Evolutionary conservation across 2,888 invertebrate genomes (phyloP).

Genomic region (Deilephila porcellus): DNA sequence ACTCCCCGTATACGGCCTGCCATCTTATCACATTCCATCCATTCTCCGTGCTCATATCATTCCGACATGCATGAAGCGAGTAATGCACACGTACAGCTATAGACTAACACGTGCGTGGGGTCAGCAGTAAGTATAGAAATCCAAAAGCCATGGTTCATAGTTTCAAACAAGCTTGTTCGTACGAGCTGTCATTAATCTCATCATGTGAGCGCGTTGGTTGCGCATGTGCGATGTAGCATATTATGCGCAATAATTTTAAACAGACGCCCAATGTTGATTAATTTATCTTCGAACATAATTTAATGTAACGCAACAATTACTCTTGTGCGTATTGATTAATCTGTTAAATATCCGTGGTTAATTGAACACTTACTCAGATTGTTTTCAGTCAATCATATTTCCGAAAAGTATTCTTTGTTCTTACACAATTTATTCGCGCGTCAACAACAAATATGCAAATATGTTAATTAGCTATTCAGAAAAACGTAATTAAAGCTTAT

Average conservation of each 20-base stretch:
- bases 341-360: conserved; percentile 30
- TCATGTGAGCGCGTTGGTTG: background rate
- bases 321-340: conserved; percentile 40
- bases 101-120: too few species aligned
- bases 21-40: too few species aligned
- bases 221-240: conserved; percentile 38
- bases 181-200: background rate
- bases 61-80: too few species aligned
- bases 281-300: conserved; percentile 50
- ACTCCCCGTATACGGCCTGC: too few species aligned
- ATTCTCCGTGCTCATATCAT: too few species aligned
- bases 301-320: conserved; percentile 40
- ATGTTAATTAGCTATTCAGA: background rate
- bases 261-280: conserved; percentile 54
- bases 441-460: background rate
- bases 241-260: conserved; percentile 53
- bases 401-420: background rate
- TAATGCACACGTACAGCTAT: too few species aligned
- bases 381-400: background rate
- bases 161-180: too few species aligned
- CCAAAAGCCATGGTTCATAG: too few species aligned
- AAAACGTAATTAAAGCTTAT: background rate
- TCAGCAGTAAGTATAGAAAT: too few species aligned
- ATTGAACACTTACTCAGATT: conserved; percentile 19
- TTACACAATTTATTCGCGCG: background rate